A percentile compares a stretch with the other conserved stretches of the same genome.
These are phyloP conservation scores for Trichosurus vulpecula DNA, from an alignment of 2,797 vertebrate genomes.

Conservation along the genomic window DNA sequence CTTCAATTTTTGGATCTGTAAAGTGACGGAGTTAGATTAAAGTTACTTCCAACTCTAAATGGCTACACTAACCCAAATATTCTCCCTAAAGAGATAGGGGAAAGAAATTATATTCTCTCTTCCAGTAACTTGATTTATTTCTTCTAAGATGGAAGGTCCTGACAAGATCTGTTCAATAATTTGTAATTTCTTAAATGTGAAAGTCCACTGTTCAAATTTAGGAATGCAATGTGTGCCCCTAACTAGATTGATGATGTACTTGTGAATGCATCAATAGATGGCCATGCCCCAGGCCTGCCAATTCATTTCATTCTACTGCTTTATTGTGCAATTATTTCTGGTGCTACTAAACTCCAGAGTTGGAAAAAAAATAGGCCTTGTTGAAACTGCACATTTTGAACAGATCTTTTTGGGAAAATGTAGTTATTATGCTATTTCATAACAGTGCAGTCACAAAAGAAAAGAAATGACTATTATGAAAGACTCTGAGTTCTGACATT, in stretches of 20 bases:
- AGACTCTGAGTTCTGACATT: slow-evolving; percentile 29
- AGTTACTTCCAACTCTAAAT: not conserved
- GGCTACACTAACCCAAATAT: slow-evolving; percentile 34
- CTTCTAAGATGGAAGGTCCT: not conserved
- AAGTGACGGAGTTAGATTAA: not conserved
- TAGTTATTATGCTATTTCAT: slow-evolving; percentile 8
- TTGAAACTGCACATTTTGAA: not conserved
- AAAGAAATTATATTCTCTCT: slow-evolving; percentile 4
- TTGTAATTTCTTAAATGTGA: slow-evolving; percentile 13
- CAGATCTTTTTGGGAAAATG: not conserved
- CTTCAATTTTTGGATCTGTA: not conserved
- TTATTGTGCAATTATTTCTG: slow-evolving; percentile 37
- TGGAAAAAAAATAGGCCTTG: not conserved
- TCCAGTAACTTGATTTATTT: slow-evolving; percentile 16
- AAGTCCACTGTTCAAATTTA: not conserved
- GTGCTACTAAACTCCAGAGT: slow-evolving; percentile 12
- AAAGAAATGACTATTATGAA: slow-evolving; percentile 38
- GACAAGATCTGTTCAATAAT: slow-evolving; percentile 33
- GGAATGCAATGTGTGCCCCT: not conserved
- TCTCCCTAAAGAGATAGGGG: slow-evolving; percentile 8
- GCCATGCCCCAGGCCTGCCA: not conserved
- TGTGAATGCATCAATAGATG: not conserved
- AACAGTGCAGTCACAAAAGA: not conserved
- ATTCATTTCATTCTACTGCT: slow-evolving; percentile 27
- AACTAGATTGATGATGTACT: not conserved